A percentile compares a stretch with the other conserved stretches of the same genome.
These are phyloP conservation scores for Laothoe populi DNA, from an alignment of 2,888 invertebrate species.

Conservation along the genomic window DNA sequence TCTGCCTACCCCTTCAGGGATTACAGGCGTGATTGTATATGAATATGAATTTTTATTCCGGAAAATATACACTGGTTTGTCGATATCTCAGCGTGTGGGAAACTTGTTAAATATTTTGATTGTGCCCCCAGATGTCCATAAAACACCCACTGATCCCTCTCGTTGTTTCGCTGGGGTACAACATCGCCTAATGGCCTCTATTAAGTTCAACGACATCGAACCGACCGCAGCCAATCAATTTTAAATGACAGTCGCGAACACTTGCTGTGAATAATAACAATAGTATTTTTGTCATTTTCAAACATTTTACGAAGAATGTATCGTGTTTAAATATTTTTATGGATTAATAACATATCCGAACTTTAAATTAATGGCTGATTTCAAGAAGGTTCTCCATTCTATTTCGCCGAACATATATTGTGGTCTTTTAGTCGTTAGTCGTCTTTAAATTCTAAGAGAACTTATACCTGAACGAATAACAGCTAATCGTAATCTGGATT, in stretches of 20 bases:
- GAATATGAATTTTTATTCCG: neutral
- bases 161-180: constrained; percentile 42
- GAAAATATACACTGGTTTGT: neutral
- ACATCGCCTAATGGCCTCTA: constrained; percentile 43
- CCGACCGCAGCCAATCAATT: constrained; percentile 49
- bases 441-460: too few relatives aligned
- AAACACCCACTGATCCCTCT: constrained; percentile 36
- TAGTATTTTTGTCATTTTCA: neutral
- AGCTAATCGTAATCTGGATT: too few relatives aligned
- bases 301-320: neutral
- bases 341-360: too few relatives aligned
- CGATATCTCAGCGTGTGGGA: neutral
- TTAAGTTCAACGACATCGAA: constrained; percentile 51
- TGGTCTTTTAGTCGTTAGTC: too few relatives aligned
- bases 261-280: constrained; percentile 23
- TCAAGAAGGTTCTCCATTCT: too few relatives aligned
- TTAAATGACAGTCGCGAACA: constrained; percentile 39
- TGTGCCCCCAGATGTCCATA: constrained; percentile 20
- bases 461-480: too few relatives aligned
- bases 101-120: constrained; percentile 22
- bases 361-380: too few relatives aligned
- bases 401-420: too few relatives aligned
- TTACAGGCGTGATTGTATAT: too few relatives aligned
- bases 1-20: too few relatives aligned
- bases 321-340: too few relatives aligned